Percentiles rank a stretch among this genome's conserved stretches.
Evolutionary conservation across 2,888 invertebrate species (phyloP).

Genomic region (Dicyrtoma fusca): DNA sequence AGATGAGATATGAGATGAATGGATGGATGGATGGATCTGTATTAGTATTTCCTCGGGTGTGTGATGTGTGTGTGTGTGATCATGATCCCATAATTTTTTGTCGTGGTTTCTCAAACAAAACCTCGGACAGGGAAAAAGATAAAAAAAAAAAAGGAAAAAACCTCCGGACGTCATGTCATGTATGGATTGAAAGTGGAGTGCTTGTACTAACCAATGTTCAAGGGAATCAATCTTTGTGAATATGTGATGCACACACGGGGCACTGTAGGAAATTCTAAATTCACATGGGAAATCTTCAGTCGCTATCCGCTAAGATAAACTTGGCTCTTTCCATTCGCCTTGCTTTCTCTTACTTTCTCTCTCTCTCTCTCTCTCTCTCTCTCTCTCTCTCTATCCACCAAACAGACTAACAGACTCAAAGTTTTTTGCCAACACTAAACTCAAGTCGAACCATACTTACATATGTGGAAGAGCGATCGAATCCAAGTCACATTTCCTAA

Average conservation of each 20-base stretch:
- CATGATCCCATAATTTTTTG: slow-evolving; percentile 5
- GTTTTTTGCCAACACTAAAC: background rate
- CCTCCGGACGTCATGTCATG: background rate
- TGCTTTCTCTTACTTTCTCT: slow-evolving; percentile 4
- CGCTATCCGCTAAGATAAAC: slow-evolving; percentile 27
- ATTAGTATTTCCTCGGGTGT: slow-evolving; percentile 14
- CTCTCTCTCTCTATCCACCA: background rate
- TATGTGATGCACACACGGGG: slow-evolving; percentile 22
- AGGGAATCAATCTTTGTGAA: slow-evolving; percentile 30
- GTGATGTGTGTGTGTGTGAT: too few relatives aligned
- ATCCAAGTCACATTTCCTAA: slow-evolving; percentile 3
- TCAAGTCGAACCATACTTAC: background rate
- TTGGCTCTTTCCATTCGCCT: background rate
- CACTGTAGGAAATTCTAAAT: slow-evolving; percentile 9
- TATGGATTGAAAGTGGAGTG: slow-evolving; percentile 1
- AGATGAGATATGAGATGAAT: too few relatives aligned
- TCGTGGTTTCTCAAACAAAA: slow-evolving; percentile 7
- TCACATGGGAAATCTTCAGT: slow-evolving; percentile 30
- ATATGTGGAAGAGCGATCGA: background rate
- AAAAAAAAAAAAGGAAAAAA: background rate
- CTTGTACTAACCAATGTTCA: slow-evolving; percentile 13
- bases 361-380: background rate
- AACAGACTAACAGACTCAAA: background rate
- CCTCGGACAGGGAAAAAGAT: background rate
- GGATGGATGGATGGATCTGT: too few relatives aligned